phyloP scores from a whole-genome alignment of 2,797 vertebrate species.

The Benthosema pterotum region DNA sequence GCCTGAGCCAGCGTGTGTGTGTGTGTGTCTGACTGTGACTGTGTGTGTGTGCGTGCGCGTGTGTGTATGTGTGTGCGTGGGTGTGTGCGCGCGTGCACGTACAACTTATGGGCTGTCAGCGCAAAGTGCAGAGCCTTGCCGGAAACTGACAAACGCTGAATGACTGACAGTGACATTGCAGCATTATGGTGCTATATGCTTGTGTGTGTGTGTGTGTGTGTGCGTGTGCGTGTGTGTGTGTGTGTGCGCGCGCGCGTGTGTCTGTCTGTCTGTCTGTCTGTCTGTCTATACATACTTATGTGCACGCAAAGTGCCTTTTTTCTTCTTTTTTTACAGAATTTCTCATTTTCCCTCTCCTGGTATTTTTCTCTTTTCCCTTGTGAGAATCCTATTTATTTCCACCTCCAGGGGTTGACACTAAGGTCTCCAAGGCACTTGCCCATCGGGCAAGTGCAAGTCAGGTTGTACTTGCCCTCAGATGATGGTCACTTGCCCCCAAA shows the following conservation, averaged over 20 bases:
- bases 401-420: too few species aligned
- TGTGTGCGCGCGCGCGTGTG: not conserved
- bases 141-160: conserved; percentile 71
- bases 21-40: conserved; percentile 15
- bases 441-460: too few species aligned
- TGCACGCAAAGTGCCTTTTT: too few species aligned
- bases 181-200: conserved; percentile 40
- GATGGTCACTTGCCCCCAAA: too few species aligned
- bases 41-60: conserved; percentile 8
- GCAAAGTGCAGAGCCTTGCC: conserved; percentile 77
- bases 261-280: conserved; percentile 3
- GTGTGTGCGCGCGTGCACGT: conserved; percentile 35
- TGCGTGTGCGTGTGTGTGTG: conserved; percentile 14
- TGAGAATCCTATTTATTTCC: conserved; percentile 37
- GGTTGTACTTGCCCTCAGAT: too few species aligned
- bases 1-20: conserved; percentile 59
- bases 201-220: conserved; percentile 39
- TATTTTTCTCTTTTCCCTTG: conserved; percentile 46
- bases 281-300: not conserved
- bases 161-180: conserved; percentile 79
- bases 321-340: too few species aligned
- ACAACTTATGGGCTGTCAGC: conserved; percentile 82
- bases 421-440: too few species aligned
- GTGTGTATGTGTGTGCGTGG: conserved; percentile 16
- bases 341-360: conserved; percentile 50